Base-by-base conservation (phyloP, 2,888 invertebrate genomes). In the Minunthozetes semirufus region DNA sequence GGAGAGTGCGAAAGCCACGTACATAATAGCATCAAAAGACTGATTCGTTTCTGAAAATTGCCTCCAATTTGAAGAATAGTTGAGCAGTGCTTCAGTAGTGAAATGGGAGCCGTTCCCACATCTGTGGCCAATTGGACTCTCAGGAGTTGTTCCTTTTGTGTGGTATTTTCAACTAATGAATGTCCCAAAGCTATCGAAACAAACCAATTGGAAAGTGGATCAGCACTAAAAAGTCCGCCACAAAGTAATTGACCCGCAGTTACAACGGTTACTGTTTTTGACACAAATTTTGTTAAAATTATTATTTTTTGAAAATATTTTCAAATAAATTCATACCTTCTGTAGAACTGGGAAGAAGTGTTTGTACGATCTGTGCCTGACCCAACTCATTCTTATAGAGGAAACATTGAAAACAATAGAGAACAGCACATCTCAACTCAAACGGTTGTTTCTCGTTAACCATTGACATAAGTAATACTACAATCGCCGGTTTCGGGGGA, bases 381-480 rank as follows among this genome's bases (percentile, higher is more conserved):
- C 92, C 92, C 38, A 88, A 86, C 82, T 93, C 92, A 83, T 99
- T 99, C 84, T 91, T 93, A 83, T 91, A 93, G 11, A 99, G 85
- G 83, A 92, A 99, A 82, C 94, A 95, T 85, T 98, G 90, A 83
- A 99, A 97, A 83, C 95, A 96, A 83, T 99, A 99, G 0, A 99
- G 88, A 1, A 98, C 95, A 0, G 98, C 92, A 82, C 94, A 94
- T 77, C 99, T 89, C 80, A 92, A 83, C 0, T 85, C 85, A 82
- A 98, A 91, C 0, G 95, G 92, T 82, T 99, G 99, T 81, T 95
- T 96, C 82, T 99, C 98, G 82, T 97, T 96, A 8, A 95, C 94
- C 95, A 99, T 97, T 0, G 97, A 96, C 92, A 97, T 94, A 11
- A 99, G 85, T 9, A 99, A 86, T 61, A 98, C 93, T 0, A 98